Base-by-base conservation (phyloP, 2,888 invertebrate genomes). In the Bellardia pandia region DNA sequence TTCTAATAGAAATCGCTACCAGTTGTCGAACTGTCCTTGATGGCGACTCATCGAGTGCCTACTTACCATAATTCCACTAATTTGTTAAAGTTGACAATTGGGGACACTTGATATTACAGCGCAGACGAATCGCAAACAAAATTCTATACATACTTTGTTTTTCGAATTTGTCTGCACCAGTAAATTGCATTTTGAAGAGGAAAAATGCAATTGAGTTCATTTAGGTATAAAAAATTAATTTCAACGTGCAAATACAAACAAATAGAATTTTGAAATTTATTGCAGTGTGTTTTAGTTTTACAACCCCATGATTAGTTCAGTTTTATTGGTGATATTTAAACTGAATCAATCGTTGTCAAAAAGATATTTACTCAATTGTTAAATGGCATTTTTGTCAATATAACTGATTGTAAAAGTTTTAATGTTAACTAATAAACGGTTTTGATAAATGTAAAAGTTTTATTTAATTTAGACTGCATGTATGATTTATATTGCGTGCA, bases 251-350 rank as follows among this genome's bases (percentile, higher is more conserved):
- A 37, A 56, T 62, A 30, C 14, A 56, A 48, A 30, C 11, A 56
- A 48, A 83, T 69, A 64, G 8, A 71, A 71, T 11, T 58, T 69
- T 71, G 7, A 40, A 86, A 86, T 86, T 83, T 86, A 83, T 86
- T 66, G 83, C 76, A 71, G 58, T 68, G 62, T 51, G 56, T 71
- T 80, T 66, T 74, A 66, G 64, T 82, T 75, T 75, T 75, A 74
- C 60, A 60, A 64, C 33, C 71, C 56, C 16, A 37, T 62, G 80
- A 86, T 84, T 68, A 76, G 80, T 80, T 84, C n/a, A 40, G 4
- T 82, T 85, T 86, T 86, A 86, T 86, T 86, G 80, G 66, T 68
- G 80, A 74, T 83, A 86, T 80, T 86, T 80, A 84, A 84, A 80
- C 60, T 84, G 77, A 77, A 84, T 86, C 84, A 84, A 81, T 86